Conservation (phyloP, 1,140 invertebrate species). For the Chlorops oryzae region DNA sequence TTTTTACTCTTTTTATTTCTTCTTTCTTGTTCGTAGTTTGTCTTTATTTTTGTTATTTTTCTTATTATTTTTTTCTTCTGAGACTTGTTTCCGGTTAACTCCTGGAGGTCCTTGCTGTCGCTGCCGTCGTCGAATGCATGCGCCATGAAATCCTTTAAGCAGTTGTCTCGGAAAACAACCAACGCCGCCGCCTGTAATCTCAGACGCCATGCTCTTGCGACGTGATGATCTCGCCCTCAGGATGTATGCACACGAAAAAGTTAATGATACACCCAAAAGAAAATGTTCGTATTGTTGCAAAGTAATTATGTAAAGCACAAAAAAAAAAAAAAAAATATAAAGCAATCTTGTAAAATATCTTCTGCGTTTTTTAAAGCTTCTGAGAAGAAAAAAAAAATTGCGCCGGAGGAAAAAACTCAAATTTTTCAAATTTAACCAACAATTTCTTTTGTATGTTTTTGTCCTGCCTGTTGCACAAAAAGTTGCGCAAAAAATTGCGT, state of each 20-base stretch:
- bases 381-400: no score
- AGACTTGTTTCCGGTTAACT: neutral
- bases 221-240: no score
- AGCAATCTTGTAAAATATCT: no score
- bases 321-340: no score
- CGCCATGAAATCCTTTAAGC: neutral
- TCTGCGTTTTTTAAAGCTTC: no score
- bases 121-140: neutral
- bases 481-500: neutral
- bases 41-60: neutral
- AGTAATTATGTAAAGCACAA: no score
- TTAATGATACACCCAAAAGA: no score
- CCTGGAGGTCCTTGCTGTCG: neutral
- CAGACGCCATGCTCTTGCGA: neutral
- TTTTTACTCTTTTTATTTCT: neutral
- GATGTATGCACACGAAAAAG: no score
- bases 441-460: neutral
- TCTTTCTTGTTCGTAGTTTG: neutral
- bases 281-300: no score
- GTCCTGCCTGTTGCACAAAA: neutral
- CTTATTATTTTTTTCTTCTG: neutral
- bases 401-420: no score
- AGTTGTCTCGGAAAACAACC: neutral
- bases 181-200: neutral
- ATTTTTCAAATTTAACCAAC: no score